Percentiles rank a stretch among this genome's conserved stretches.
phyloP scores from a whole-genome alignment of 2,113 vertebrate species.

The Chionomys nivalis region DNA sequence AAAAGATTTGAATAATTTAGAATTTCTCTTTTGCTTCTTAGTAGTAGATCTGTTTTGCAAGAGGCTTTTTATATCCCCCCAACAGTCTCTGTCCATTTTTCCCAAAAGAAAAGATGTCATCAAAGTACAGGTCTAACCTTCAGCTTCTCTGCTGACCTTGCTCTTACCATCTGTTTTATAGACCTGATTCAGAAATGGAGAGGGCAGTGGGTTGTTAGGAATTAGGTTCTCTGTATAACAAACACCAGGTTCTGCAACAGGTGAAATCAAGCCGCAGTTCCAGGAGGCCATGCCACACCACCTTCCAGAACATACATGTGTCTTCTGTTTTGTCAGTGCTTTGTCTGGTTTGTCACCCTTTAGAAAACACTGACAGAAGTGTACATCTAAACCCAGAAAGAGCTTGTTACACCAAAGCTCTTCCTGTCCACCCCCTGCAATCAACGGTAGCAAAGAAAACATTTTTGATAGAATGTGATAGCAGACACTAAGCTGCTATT shows the following conservation, averaged over 20 bases:
- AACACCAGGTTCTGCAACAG: neutral
- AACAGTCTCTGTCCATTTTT: neutral
- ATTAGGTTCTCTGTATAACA: neutral
- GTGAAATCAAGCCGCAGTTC: neutral
- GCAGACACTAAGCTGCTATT: neutral
- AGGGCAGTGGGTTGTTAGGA: neutral
- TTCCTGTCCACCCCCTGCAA: neutral
- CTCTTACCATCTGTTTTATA: neutral
- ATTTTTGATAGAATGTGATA: neutral
- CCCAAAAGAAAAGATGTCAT: neutral
- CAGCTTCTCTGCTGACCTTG: neutral
- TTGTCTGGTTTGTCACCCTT: slow-evolving; percentile 27
- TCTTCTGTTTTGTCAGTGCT: slow-evolving; percentile 1
- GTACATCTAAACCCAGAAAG: slow-evolving; percentile 56
- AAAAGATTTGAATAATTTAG: slow-evolving; percentile 18
- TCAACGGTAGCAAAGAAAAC: slow-evolving; percentile 16
- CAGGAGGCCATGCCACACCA: fast-evolving
- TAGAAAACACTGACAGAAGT: slow-evolving; percentile 18
- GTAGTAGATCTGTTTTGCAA: slow-evolving; percentile 12
- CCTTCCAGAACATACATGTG: neutral
- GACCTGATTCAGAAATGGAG: neutral
- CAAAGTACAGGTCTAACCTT: neutral
- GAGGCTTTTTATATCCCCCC: neutral
- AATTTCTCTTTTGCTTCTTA: neutral
- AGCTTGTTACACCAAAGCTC: slow-evolving; percentile 17